Evolutionary conservation across 2,797 vertebrate species (phyloP).

Genomic region (Rhinophrynus dorsalis): DNA sequence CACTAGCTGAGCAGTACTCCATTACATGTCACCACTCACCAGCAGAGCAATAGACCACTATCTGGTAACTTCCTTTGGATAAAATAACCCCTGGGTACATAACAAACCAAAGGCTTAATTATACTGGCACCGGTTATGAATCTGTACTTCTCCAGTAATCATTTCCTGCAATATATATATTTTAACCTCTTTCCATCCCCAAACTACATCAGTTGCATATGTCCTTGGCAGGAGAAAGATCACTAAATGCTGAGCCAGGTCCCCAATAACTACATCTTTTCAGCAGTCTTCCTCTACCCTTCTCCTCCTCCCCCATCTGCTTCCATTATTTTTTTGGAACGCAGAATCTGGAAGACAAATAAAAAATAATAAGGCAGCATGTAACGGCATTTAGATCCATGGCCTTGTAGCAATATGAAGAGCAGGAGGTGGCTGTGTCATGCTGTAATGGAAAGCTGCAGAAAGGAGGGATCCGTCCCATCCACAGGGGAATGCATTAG

Average conservation of each 20-base stretch:
- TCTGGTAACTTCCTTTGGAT: too few species aligned
- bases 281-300: neutral
- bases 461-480: slow-evolving; percentile 37
- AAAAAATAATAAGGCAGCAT: slow-evolving; percentile 45
- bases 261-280: neutral
- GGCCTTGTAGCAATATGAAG: slow-evolving; percentile 10
- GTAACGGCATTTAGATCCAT: slow-evolving; percentile 43
- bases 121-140: too few species aligned
- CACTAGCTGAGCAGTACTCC: too few species aligned
- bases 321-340: slow-evolving; percentile 41
- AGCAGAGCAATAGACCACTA: too few species aligned
- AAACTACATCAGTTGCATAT: too few species aligned
- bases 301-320: slow-evolving; percentile 26
- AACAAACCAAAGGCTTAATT: too few species aligned
- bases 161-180: too few species aligned
- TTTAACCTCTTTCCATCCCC: too few species aligned
- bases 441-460: slow-evolving; percentile 47
- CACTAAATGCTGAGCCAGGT: neutral
- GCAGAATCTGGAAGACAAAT: slow-evolving; percentile 37
- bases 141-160: too few species aligned
- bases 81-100: too few species aligned
- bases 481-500: slow-evolving; percentile 41
- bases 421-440: slow-evolving; percentile 40
- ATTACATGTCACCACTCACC: too few species aligned
- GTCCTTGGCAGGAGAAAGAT: too few species aligned